Base-by-base conservation (phyloP, 2,888 invertebrate species). In the Ormyrus rosae region DNA sequence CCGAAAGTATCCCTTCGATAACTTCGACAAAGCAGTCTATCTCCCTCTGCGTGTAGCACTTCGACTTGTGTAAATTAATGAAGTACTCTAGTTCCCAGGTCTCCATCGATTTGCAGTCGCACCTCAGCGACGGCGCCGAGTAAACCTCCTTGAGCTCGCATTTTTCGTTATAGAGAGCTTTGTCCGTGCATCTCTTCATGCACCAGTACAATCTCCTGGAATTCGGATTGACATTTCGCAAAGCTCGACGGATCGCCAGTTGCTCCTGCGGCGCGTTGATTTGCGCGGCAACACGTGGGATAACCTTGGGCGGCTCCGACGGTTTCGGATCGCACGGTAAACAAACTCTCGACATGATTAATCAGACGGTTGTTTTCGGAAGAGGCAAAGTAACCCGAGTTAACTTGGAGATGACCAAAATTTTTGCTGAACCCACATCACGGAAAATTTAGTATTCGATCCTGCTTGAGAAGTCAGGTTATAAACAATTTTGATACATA, bases 191-290 rank as follows among this genome's bases (percentile, higher is more conserved):
- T 0, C 7, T 9, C 13, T 69, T 19, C 64, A 73, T 65, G 53
- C 77, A 81, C 9, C 8, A 8, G 19, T 58, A 13, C 46, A 77
- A 11, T 6, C 8, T 8, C 13, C 10, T 63, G 9, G 46, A 60
- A 0, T 69, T 50, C 9, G 77, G 81, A 50, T 11, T 58, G 5
- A 64, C n/a, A 10, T 73, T 73, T 34, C 55, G 46, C 11, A 81
- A 7, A 10, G 81, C 60, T 0, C 77, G 77, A 6, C 1, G 11
- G 10, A 81, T 58, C 5, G 9, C n/a, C 19, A 73, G 0, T 46
- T 65, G 72, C 3, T 67, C 69, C 5, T 63, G 48, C 6, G 34
- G 34, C 4, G 72, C 11, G 10, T 8, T 64, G 11, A 81, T 51
- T 51, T 10, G 13, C 4, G n/a, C 5, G 5, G 70, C 56, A 10